These are phyloP conservation scores for Nesoenas mayeri DNA, from an alignment of 2,113 vertebrate species.

Conservation along the genomic window DNA sequence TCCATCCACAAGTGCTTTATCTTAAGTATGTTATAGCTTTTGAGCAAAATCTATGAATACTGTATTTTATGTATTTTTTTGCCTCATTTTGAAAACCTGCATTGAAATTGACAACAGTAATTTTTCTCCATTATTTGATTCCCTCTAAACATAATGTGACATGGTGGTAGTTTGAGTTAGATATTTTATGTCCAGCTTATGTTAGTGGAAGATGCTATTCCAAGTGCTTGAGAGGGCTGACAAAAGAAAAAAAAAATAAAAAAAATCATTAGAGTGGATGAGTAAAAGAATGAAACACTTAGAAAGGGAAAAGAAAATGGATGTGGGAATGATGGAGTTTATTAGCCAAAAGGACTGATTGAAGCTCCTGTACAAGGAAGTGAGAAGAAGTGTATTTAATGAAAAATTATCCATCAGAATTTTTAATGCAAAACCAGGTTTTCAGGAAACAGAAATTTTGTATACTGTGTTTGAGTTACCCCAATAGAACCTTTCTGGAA, in stretches of 20 bases:
- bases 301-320: background rate
- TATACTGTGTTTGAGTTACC: background rate
- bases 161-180: background rate
- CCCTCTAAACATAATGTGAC: background rate
- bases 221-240: background rate
- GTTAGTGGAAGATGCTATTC: rapidly evolving
- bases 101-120: background rate
- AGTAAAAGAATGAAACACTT: background rate
- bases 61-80: too few species aligned
- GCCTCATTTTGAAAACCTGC: background rate
- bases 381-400: background rate
- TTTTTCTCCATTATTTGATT: background rate
- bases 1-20: background rate
- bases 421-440: background rate
- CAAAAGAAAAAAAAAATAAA: background rate
- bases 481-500: background rate
- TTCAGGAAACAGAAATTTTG: background rate
- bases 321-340: background rate
- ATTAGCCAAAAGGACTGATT: background rate
- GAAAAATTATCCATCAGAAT: background rate
- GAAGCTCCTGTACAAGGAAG: background rate
- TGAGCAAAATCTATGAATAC: background rate
- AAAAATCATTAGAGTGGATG: background rate
- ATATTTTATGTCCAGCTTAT: background rate
- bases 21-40: background rate